These are phyloP conservation scores for Chamaea fasciata DNA, from an alignment of 2,113 vertebrate genomes.

Conservation along the genomic window DNA sequence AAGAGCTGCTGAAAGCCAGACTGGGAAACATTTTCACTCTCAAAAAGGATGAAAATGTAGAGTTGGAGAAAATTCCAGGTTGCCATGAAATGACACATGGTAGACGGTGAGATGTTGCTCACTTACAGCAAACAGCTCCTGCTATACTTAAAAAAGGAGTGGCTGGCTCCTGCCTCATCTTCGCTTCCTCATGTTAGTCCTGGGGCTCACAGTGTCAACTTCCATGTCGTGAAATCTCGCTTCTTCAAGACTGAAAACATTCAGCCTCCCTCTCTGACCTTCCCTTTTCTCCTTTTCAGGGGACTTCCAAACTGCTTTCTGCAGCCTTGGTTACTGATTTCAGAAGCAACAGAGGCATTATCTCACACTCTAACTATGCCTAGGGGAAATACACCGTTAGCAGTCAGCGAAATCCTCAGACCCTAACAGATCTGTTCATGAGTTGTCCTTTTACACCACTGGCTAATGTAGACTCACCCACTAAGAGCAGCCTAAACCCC, in stretches of 20 bases:
- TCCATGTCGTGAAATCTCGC: background rate
- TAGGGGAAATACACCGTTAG: background rate
- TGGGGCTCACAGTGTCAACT: accelerated
- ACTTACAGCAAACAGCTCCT: background rate
- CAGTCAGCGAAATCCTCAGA: background rate
- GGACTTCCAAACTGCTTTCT: background rate
- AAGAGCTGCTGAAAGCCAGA: background rate
- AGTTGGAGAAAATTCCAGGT: background rate
- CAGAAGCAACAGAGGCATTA: background rate
- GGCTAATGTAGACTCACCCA: background rate
- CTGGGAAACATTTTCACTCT: background rate
- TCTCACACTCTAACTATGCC: background rate
- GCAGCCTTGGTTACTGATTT: background rate
- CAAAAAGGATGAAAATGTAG: background rate
- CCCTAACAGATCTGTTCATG: accelerated
- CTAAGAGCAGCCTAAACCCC: background rate
- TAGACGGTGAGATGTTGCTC: background rate
- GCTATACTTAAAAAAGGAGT: background rate
- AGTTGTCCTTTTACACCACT: background rate
- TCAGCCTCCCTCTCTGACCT: background rate
- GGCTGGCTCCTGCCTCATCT: background rate
- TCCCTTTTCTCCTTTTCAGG: background rate
- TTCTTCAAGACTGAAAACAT: background rate
- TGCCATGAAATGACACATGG: background rate
- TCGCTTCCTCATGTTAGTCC: background rate